phyloP scores from a whole-genome alignment of 2,113 vertebrate genomes.

The Taxidea taxus region DNA sequence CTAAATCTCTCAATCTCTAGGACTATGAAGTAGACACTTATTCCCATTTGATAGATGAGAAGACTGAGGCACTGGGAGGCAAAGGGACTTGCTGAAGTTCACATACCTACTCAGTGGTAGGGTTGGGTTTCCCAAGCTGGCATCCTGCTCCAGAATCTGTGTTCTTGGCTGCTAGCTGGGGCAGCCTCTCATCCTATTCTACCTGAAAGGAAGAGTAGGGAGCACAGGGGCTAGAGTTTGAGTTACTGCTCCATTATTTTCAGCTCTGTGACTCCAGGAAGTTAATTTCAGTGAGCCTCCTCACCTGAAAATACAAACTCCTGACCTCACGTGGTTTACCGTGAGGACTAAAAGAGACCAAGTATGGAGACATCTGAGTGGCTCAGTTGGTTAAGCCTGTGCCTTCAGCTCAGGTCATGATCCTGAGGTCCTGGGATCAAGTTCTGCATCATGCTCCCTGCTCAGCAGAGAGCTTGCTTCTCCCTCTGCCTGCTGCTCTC shows the following conservation, averaged over 20 bases:
- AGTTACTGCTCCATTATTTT: neutral
- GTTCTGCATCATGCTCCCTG: neutral
- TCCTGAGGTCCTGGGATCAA: neutral
- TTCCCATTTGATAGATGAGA: neutral
- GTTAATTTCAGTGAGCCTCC: no score
- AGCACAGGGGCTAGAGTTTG: neutral
- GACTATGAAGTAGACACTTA: neutral
- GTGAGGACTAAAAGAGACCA: neutral
- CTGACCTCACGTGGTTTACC: neutral
- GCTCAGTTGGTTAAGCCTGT: neutral
- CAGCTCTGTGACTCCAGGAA: neutral
- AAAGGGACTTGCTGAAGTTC: neutral
- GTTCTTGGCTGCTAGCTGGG: neutral
- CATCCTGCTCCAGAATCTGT: neutral
- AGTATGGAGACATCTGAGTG: neutral
- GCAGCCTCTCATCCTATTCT: neutral
- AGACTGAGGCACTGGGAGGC: neutral
- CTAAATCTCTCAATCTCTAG: neutral
- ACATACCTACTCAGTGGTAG: neutral
- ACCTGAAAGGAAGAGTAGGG: fast-evolving
- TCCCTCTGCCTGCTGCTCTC: neutral
- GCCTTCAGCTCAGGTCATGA: neutral
- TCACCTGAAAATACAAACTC: neutral
- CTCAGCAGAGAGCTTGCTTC: neutral
- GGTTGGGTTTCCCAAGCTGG: neutral